Evolutionary conservation across 2,888 invertebrate genomes (phyloP).

Genomic region (Meloe dianella): DNA sequence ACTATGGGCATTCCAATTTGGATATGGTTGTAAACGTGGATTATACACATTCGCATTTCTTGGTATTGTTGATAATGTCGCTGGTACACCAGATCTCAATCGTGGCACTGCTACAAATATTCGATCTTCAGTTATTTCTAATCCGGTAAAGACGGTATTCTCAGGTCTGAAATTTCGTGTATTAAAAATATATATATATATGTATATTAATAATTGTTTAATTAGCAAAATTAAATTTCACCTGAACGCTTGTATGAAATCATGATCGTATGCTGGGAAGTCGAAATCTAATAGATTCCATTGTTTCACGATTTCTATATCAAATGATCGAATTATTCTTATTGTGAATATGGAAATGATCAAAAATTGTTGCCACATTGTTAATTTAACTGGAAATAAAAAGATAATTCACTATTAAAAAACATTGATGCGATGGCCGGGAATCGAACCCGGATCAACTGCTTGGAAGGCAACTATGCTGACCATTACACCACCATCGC

Average conservation of each 20-base stretch:
- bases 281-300: conserved; percentile 74
- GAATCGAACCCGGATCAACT: conserved; percentile 62
- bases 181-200: conserved; percentile 4
- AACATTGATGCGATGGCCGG: conserved; percentile 57
- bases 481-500: conserved; percentile 62
- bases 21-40: conserved; percentile 61
- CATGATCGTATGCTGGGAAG: conserved; percentile 67
- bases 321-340: conserved; percentile 54
- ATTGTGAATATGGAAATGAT: conserved; percentile 13
- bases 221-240: conserved; percentile 34
- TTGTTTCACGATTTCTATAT: conserved; percentile 70
- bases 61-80: conserved; percentile 74
- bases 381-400: neutral
- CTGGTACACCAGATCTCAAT: conserved; percentile 76
- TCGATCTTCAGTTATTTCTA: conserved; percentile 74
- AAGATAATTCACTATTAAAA: neutral
- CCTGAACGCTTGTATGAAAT: conserved; percentile 48
- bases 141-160: conserved; percentile 78
- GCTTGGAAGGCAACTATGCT: conserved; percentile 62
- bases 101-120: conserved; percentile 80
- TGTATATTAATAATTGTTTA: neutral
- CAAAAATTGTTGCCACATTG: conserved; percentile 17
- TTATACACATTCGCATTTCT: conserved; percentile 70
- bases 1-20: conserved; percentile 70
- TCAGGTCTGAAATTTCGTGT: conserved; percentile 69